A percentile compares a stretch with the other conserved stretches of the same genome.
These are phyloP conservation scores for Psilanteris sp. DNA, from an alignment of 1,140 invertebrate species.

Conservation along the genomic window DNA sequence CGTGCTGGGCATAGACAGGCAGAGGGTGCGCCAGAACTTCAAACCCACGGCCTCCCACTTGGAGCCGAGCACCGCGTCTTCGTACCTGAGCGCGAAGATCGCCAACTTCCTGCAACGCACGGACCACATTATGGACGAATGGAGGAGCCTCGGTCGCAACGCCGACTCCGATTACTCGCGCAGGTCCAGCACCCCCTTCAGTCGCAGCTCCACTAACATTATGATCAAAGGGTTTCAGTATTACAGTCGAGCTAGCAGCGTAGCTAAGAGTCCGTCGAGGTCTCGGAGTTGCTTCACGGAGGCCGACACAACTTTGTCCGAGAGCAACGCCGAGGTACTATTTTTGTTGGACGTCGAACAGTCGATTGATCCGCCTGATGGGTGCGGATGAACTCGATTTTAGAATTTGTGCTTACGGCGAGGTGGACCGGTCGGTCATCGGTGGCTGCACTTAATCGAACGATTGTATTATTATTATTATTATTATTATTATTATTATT, in stretches of 20 bases:
- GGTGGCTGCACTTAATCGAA: too few species aligned
- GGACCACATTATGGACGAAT: conserved; percentile 92
- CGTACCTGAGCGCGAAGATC: conserved; percentile 87
- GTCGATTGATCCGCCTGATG: background rate
- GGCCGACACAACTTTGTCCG: conserved; percentile 82
- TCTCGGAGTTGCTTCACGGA: conserved; percentile 68
- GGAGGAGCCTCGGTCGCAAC: conserved; percentile 84
- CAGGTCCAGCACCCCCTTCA: conserved; percentile 78
- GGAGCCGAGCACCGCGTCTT: conserved; percentile 87
- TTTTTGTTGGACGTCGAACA: conserved; percentile 8
- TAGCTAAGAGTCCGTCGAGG: conserved; percentile 76
- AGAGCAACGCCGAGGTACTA: conserved; percentile 82
- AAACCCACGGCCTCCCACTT: conserved; percentile 86
- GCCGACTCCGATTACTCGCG: conserved; percentile 75
- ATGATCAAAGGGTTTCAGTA: conserved; percentile 89
- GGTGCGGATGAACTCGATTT: background rate
- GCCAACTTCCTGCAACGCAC: conserved; percentile 89
- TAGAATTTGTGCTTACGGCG: too few species aligned
- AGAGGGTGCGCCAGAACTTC: conserved; percentile 84
- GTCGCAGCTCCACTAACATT: conserved; percentile 88
- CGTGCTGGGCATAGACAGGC: conserved; percentile 85
- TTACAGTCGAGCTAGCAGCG: conserved; percentile 82
- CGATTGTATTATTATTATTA: too few species aligned
- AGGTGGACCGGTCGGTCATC: too few species aligned
- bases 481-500: too few species aligned